Evolutionary conservation across 92 coral and sea anemone species (phyloP), one percentile per base, ranked within the genome.

Genomic region (Heteractis magnifica): DNA sequence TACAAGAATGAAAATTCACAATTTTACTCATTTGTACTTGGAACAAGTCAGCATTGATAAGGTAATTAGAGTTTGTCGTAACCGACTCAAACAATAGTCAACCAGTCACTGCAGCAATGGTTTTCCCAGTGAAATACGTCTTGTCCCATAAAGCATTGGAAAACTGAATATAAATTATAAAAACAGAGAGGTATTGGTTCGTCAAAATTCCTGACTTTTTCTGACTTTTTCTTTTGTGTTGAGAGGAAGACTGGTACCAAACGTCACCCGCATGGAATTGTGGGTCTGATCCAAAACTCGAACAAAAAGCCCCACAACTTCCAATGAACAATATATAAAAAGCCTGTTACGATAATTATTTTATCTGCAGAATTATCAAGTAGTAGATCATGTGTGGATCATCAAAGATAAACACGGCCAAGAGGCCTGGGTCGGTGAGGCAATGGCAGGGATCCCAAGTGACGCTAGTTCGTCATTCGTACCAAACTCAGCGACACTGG

Each of bases 41-140:
- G 99, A 97, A 58, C 99, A 97, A 92, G 95, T 97, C 82, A 97
- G 99, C 91, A 91, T 92, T 65, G 99, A 97, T 79, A 84, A 97
- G 99, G 99, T 92, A 85, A 0, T 34, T 34, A 34, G 44, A 34
- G 44, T 34, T 34, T 34, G 44, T 34, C 44, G 1, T 34, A 34
- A 34, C 44, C 44, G 44, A 34, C 44, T 34, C 44, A 34, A 34
- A 34, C 44, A 34, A 34, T 2, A 0, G 44, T 2, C 44, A 34
- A 34, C 44, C 44, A 34, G 1, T 34, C 44, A 34, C 44, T 2
- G 44, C 44, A 34, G 44, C 44, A 26, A 0, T 26, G 34, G 34
- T 26, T 26, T 26, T 26, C 34, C 34, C 0, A 26, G 34, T 26
- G 34, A 1, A 26, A 26, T 26, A 26, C 34, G 34, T 26, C 34